A percentile compares a stretch with the other conserved stretches of the same genome.
Evolutionary conservation across 2,113 vertebrate genomes (phyloP).

Genomic region (Puntigrus tetrazona): DNA sequence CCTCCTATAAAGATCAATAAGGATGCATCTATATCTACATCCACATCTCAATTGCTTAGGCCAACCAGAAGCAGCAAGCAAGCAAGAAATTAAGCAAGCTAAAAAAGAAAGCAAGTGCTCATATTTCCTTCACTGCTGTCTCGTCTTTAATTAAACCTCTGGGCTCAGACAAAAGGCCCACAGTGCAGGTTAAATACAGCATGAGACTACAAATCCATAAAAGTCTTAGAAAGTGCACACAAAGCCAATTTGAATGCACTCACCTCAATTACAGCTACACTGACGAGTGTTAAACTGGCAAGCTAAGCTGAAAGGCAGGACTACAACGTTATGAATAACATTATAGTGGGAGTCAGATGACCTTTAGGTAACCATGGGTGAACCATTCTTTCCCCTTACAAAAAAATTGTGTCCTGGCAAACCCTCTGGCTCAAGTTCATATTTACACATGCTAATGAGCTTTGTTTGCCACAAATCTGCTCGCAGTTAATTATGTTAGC

Average conservation of each 20-base stretch:
- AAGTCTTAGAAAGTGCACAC: conserved; percentile 6
- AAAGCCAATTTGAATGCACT: neutral
- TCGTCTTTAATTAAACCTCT: conserved; percentile 57
- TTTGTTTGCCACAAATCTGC: neutral
- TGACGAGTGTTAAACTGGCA: conserved; percentile 2
- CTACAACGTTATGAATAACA: neutral
- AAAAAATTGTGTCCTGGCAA: neutral
- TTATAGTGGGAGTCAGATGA: neutral
- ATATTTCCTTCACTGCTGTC: conserved; percentile 17
- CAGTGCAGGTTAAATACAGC: conserved; percentile 48
- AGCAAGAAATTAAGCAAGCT: too few relatives aligned
- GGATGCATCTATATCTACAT: too few relatives aligned
- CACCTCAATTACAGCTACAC: conserved; percentile 4
- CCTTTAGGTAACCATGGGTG: neutral
- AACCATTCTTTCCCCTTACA: neutral
- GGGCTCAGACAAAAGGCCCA: conserved; percentile 50
- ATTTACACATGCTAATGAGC: neutral
- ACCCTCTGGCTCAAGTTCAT: neutral
- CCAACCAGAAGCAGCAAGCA: neutral
- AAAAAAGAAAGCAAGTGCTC: conserved; percentile 39
- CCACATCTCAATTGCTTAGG: neutral
- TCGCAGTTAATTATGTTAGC: neutral
- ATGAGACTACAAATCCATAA: neutral
- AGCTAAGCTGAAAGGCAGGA: neutral
- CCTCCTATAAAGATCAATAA: too few relatives aligned